These are phyloP conservation scores for Petrocephalus zakoni DNA, from an alignment of 2,113 vertebrate genomes.

Conservation along the genomic window DNA sequence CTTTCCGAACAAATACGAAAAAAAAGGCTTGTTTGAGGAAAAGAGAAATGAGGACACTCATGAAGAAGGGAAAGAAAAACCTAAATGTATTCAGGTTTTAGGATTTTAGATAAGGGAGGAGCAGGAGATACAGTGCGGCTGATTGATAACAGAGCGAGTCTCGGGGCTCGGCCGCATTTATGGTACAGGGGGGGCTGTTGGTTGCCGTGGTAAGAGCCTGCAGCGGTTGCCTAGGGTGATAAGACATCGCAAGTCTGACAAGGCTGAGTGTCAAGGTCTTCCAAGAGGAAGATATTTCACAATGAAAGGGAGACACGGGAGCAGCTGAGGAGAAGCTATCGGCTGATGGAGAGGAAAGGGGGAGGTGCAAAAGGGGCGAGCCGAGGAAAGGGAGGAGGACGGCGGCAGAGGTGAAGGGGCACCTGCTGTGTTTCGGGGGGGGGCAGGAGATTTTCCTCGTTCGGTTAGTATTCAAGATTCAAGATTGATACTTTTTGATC, in stretches of 20 bases:
- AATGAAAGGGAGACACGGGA: constrained; percentile 52
- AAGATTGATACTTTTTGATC: constrained; percentile 68
- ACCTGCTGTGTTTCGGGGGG: constrained; percentile 52
- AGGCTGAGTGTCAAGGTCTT: constrained; percentile 82
- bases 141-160: constrained; percentile 53
- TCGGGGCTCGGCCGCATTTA: constrained; percentile 57
- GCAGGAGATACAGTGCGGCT: constrained; percentile 24
- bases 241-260: constrained; percentile 78
- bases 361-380: constrained; percentile 44
- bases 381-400: constrained; percentile 46
- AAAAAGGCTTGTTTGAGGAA: not conserved
- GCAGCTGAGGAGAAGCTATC: constrained; percentile 19
- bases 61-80: not conserved
- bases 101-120: not conserved
- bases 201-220: constrained; percentile 63
- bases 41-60: not conserved
- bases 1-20: not conserved
- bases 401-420: constrained; percentile 59
- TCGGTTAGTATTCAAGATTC: constrained; percentile 59
- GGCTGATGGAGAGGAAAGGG: constrained; percentile 26
- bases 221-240: constrained; percentile 75
- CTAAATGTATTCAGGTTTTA: not conserved
- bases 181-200: constrained; percentile 48
- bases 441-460: constrained; percentile 80
- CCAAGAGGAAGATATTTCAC: constrained; percentile 76